Evolutionary conservation across 2,113 vertebrate genomes (phyloP), one percentile per base, ranked within the genome.

Genomic region (Aldabrachelys gigantea): DNA sequence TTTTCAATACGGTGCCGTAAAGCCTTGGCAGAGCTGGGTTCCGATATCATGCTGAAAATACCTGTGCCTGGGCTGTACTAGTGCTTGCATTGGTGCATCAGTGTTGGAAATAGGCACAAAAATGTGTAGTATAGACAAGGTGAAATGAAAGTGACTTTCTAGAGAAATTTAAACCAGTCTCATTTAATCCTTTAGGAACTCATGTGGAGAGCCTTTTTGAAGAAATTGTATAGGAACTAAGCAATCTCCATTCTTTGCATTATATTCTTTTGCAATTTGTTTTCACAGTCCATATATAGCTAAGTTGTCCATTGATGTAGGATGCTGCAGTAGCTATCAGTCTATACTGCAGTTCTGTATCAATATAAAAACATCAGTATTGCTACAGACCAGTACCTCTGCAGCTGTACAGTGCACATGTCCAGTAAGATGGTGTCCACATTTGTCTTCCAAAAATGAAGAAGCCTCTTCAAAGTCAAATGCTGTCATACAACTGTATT

Each of bases 301-400:
- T 35, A 57, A 47, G 17, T 53, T 41, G 25, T 49, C 72, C 35
- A 0, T 0, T 5, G 56, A 21, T 49, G 0, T 12, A 3, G 12
- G 2, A 6, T 3, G 29, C 72, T 1, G 7, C 4, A 0, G 17
- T 38, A 1, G 0, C 78, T 69, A 44, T 11, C 14, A 6, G 56
- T n/a, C 2, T 2, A 54, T 38, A 57, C 59, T 1, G 7, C 4
- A 0, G n/a, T 38, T 1, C 0, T 59, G 6, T 59, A 22, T 2
- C 1, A 1, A 1, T 0, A 2, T 3, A 44, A 59, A 0, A 21
- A 4, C 4, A n/a, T 53, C n/a, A 13, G 10, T 17, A 1, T 27
- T 27, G 79, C 29, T 25, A 21, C 65, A 72, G 16, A n/a, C 62
- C 16, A 8, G 31, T n/a, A 2, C 1, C 52, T 53, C 5, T 65